These are phyloP conservation scores for Thumatha senex DNA, from an alignment of 2,888 invertebrate genomes.

Conservation along the genomic window DNA sequence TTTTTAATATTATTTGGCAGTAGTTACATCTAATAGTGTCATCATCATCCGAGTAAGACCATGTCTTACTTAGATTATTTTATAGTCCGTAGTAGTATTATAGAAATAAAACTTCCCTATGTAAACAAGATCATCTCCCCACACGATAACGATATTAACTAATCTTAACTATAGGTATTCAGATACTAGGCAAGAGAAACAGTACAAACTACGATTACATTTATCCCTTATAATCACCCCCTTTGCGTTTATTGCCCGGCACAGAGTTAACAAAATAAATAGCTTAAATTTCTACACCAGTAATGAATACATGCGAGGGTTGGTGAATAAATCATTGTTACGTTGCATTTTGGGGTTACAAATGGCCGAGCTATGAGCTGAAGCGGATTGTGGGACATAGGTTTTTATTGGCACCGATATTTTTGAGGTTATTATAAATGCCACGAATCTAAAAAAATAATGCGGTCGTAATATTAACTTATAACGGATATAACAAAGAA, in stretches of 20 bases:
- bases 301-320: constrained; percentile 81
- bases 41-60: not conserved
- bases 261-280: constrained; percentile 82
- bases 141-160: not conserved
- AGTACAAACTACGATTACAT: constrained; percentile 59
- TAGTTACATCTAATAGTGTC: no score
- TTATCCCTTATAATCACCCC: constrained; percentile 60
- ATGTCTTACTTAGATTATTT: no score
- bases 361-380: constrained; percentile 11
- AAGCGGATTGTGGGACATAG: constrained; percentile 11
- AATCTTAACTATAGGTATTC: not conserved
- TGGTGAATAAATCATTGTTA: constrained; percentile 78
- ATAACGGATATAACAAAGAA: no score
- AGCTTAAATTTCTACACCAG: constrained; percentile 83
- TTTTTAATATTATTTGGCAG: no score
- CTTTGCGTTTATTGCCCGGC: constrained; percentile 71
- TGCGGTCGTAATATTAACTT: no score
- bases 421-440: no score
- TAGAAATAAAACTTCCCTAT: not conserved
- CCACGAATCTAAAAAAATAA: no score
- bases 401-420: not conserved
- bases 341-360: constrained; percentile 72
- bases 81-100: no score
- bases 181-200: constrained; percentile 38
- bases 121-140: not conserved